Conservation (phyloP, 2,888 invertebrate species). For the Callyntrura guangdongensis region DNA sequence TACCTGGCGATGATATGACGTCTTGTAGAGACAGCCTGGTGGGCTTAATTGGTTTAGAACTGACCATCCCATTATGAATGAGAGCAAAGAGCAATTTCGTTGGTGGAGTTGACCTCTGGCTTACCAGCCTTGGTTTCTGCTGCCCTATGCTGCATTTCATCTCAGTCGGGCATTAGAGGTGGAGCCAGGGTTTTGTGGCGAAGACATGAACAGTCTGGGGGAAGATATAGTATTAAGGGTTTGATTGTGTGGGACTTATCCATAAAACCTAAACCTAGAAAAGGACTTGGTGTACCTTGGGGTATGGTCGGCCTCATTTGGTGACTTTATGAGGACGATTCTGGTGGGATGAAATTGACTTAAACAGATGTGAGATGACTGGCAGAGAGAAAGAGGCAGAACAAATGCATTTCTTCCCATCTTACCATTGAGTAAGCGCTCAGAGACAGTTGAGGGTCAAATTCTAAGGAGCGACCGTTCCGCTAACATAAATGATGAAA, state of each 20-base stretch:
- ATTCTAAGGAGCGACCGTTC: constrained; percentile 70
- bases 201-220: constrained; percentile 62
- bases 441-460: constrained; percentile 70
- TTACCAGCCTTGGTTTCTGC: constrained; percentile 74
- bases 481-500: constrained; percentile 69
- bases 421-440: constrained; percentile 68
- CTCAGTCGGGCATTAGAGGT: constrained; percentile 68
- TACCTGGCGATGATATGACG: constrained; percentile 78
- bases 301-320: constrained; percentile 47
- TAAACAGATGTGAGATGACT: constrained; percentile 67
- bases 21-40: constrained; percentile 80
- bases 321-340: constrained; percentile 66
- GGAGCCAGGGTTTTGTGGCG: constrained; percentile 67
- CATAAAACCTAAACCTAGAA: not conserved
- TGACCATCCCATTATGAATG: constrained; percentile 66
- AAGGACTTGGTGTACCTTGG: constrained; percentile 45
- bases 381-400: constrained; percentile 61
- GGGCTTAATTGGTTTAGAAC: constrained; percentile 74
- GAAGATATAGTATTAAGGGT: constrained; percentile 50
- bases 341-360: constrained; percentile 72
- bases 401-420: constrained; percentile 63
- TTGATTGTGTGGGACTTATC: constrained; percentile 23
- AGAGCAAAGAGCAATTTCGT: constrained; percentile 67
- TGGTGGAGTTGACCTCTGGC: constrained; percentile 80
- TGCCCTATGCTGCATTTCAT: constrained; percentile 76